phyloP scores from a whole-genome alignment of 2,113 vertebrate genomes.

The Lepus timidus region DNA sequence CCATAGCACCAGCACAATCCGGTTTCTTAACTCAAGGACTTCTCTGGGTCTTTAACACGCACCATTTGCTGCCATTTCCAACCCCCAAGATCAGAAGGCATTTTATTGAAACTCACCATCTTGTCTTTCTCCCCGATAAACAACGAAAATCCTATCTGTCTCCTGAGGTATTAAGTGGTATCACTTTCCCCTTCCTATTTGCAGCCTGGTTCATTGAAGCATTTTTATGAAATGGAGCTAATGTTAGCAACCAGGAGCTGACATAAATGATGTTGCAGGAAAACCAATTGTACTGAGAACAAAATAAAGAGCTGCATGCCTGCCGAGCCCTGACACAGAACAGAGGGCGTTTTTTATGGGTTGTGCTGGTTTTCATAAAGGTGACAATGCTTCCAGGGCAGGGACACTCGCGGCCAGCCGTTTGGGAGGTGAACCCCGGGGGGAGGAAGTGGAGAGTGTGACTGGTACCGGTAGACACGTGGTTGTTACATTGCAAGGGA shows the following conservation, averaged over 20 bases:
- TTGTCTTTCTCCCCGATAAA: not conserved
- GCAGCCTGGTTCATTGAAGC: not conserved
- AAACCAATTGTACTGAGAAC: not conserved
- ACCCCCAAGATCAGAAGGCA: not conserved
- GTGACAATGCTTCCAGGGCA: not conserved
- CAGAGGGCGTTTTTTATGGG: not conserved
- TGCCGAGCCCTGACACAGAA: not conserved
- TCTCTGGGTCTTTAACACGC: not conserved
- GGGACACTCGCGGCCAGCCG: not conserved
- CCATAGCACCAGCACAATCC: not conserved
- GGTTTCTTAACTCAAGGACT: not conserved
- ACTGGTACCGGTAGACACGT: not conserved
- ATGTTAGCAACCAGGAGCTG: not conserved
- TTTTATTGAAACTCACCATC: not conserved
- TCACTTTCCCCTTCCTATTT: not conserved
- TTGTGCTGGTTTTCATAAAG: not conserved
- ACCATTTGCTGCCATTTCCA: not conserved
- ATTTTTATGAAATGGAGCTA: not conserved
- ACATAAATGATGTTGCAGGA: not conserved
- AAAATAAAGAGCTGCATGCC: not conserved
- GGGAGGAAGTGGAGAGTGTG: not conserved
- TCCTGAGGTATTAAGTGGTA: not conserved
- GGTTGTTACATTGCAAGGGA: not conserved
- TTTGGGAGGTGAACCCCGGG: not conserved
- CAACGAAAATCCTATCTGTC: not conserved